These are phyloP conservation scores for Deroplatys truncata DNA, from an alignment of 2,888 invertebrate genomes.

Conservation along the genomic window DNA sequence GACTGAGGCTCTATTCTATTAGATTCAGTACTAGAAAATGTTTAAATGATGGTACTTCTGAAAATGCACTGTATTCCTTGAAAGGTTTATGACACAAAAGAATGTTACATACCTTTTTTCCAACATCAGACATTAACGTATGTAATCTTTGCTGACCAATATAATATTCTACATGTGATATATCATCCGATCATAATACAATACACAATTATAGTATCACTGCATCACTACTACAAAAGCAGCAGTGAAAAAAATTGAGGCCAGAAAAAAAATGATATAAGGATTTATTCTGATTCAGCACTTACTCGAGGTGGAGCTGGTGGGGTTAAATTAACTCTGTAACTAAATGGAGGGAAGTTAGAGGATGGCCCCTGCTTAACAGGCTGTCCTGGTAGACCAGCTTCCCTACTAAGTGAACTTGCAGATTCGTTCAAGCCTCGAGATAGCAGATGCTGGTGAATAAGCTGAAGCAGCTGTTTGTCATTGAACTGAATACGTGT, in stretches of 20 bases:
- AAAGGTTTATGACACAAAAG: too few relatives aligned
- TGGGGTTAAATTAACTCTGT: conserved; percentile 9
- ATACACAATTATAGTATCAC: too few relatives aligned
- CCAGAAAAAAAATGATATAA: not conserved
- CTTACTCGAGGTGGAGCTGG: conserved; percentile 38
- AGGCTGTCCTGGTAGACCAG: conserved; percentile 49
- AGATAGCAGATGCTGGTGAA: conserved; percentile 78
- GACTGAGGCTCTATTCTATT: too few relatives aligned
- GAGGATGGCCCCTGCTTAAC: conserved; percentile 19
- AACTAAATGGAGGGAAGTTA: conserved; percentile 25
- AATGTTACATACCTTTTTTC: too few relatives aligned
- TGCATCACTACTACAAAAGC: too few relatives aligned
- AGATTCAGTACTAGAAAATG: too few relatives aligned
- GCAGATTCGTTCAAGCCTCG: conserved; percentile 75
- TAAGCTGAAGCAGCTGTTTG: conserved; percentile 85
- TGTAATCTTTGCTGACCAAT: too few relatives aligned
- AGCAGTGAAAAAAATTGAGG: not conserved
- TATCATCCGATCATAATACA: too few relatives aligned
- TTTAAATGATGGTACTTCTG: too few relatives aligned
- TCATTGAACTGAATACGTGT: conserved; percentile 94
- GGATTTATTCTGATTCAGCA: not conserved
- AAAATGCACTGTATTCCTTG: too few relatives aligned
- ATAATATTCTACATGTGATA: too few relatives aligned
- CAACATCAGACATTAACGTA: too few relatives aligned
- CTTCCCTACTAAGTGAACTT: conserved; percentile 69